Percentiles rank a stretch among this genome's conserved stretches.
Evolutionary conservation across 2,113 vertebrate species (phyloP).

Genomic region (Eira barbara): DNA sequence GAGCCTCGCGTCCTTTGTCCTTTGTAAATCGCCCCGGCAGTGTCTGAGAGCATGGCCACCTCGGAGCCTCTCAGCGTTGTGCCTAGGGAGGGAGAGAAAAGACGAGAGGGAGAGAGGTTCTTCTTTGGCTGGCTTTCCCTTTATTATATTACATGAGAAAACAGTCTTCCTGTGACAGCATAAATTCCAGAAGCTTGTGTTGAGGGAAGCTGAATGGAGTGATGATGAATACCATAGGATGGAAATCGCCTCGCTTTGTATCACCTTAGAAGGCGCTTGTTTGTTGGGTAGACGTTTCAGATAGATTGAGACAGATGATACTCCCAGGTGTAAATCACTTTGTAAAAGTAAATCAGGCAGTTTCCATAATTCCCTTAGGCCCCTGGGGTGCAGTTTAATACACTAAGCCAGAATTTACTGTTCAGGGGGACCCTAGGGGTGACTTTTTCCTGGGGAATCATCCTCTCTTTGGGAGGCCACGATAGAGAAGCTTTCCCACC

Average conservation of each 20-base stretch:
- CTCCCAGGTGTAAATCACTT: slow-evolving; percentile 50
- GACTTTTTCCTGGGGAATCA: background rate
- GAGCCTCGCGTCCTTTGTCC: background rate
- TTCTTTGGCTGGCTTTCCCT: background rate
- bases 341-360: slow-evolving; percentile 50
- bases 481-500: background rate
- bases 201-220: background rate
- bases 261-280: background rate
- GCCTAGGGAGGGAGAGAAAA: background rate
- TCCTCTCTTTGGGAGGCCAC: background rate
- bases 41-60: background rate
- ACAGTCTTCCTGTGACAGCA: background rate
- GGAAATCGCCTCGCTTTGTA: background rate
- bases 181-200: background rate
- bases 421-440: background rate
- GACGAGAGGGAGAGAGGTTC: background rate
- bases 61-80: background rate
- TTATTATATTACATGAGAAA: background rate
- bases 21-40: background rate
- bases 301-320: slow-evolving; percentile 62
- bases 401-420: slow-evolving; percentile 33
- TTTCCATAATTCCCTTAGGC: slow-evolving; percentile 13
- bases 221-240: background rate
- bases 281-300: background rate
- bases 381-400: slow-evolving; percentile 30